Evolutionary conservation across 1,140 invertebrate species (phyloP).

Genomic region (Drosophila paulistorum): DNA sequence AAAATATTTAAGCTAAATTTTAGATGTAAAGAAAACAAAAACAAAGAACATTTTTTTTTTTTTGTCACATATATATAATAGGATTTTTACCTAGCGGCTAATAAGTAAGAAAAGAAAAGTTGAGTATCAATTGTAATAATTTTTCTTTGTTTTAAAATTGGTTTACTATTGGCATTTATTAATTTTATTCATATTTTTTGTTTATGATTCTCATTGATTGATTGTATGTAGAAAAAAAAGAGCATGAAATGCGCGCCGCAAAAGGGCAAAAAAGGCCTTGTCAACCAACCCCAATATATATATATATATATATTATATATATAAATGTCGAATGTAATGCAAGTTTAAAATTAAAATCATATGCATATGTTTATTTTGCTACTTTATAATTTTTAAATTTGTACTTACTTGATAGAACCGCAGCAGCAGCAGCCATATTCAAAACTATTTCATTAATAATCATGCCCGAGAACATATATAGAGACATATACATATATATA

Average conservation of each 20-base stretch:
- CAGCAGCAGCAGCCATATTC: not conserved
- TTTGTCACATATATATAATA: constrained; percentile 20
- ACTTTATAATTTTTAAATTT: constrained; percentile 8
- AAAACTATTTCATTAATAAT: constrained; percentile 7
- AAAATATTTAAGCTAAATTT: constrained; percentile 57
- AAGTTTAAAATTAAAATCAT: constrained; percentile 9
- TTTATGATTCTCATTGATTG: constrained; percentile 18
- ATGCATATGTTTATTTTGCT: not conserved
- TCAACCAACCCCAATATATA: constrained; percentile 12
- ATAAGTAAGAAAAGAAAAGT: constrained; percentile 39
- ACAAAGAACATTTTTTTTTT: constrained; percentile 23
- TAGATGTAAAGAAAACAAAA: constrained; percentile 52
- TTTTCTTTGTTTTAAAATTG: constrained; percentile 15
- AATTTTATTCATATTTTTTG: constrained; percentile 8
- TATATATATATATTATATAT: constrained; percentile 23
- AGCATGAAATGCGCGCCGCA: constrained; percentile 48
- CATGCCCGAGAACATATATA: not conserved
- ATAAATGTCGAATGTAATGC: constrained; percentile 30
- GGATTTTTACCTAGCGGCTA: constrained; percentile 30
- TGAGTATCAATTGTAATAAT: not conserved
- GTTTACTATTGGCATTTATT: constrained; percentile 19
- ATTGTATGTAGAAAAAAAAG: constrained; percentile 32
- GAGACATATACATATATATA: not conserved
- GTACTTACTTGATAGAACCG: constrained; percentile 3
- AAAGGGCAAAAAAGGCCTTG: constrained; percentile 15